Base-by-base conservation (phyloP, 2,888 invertebrate species). In the Lycocerus yunnanus region DNA sequence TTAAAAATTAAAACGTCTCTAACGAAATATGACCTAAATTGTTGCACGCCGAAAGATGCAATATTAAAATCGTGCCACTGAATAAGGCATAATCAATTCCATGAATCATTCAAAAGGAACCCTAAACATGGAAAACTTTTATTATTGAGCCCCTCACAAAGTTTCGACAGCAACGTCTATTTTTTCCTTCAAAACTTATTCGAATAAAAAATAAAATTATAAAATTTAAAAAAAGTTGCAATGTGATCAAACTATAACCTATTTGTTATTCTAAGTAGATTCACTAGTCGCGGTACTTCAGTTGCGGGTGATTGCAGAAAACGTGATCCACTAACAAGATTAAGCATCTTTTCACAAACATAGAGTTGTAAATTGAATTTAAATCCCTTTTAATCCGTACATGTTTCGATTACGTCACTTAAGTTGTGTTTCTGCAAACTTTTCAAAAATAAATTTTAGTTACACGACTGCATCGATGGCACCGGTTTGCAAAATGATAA, bases 101-200 rank as follows among this genome's bases (percentile, higher is more conserved):
- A 73, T 73, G 73, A 73, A 73, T 73, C 69, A 73, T 73, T 73
- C 73, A 73, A 66, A 66, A 58, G 69, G 59, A 73, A 69, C 73
- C 65, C 68, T 68, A 73, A 73, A 73, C 73, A 73, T 69, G 68
- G 65, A 69, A 72, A 73, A 73, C 73, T 73, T 69, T 73, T 73
- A 73, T 73, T 73, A 73, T 73, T 73, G 73, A 73, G 73, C 68
- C 58, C 66, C 21, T 15, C 15, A 65, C 65, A 59, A 69, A 69
- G 27, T 68, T 66, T 73, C 66, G 72, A 72, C 72, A 72, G 71
- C 66, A 68, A 60, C 60, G 72, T 67, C 67, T 67, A 60, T 60
- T 72, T 43, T 67, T 72, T 43, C 67, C 72, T 16, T n/a, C 27
- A 66, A 71, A 63, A 63, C 61, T 63, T 63, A 63, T 63, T 63